Evolutionary conservation across 2,888 invertebrate genomes (phyloP).

Genomic region (Cenopis cana): DNA sequence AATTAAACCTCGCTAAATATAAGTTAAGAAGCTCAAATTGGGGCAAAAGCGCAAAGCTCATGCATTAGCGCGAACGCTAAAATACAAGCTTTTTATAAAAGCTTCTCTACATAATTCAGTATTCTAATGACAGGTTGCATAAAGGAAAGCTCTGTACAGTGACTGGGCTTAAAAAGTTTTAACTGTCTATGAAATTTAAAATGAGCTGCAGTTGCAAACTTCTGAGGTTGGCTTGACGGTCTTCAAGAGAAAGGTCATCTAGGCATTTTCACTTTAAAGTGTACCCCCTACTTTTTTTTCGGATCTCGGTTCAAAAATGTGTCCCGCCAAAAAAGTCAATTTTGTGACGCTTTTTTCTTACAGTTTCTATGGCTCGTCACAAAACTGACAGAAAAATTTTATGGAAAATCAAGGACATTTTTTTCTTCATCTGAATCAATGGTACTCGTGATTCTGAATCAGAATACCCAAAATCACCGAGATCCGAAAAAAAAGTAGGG

Average conservation of each 20-base stretch:
- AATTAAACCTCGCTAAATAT: neutral
- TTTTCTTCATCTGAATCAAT: too few species aligned
- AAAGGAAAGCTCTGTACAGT: constrained; percentile 25
- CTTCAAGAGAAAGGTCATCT: constrained; percentile 12
- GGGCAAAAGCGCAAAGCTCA: constrained; percentile 14
- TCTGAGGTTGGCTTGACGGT: neutral
- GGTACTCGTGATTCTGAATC: too few species aligned
- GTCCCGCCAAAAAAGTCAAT: too few species aligned
- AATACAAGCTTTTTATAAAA: constrained; percentile 15
- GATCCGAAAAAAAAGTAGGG: too few species aligned
- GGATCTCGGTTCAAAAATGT: too few species aligned
- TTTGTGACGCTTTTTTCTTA: too few species aligned
- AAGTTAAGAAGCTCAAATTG: constrained; percentile 3
- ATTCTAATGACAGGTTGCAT: constrained; percentile 32
- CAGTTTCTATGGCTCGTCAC: too few species aligned
- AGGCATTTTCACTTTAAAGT: too few species aligned
- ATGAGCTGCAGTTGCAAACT: constrained; percentile 18
- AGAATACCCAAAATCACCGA: too few species aligned
- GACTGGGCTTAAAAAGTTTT: constrained; percentile 19
- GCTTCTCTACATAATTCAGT: constrained; percentile 31
- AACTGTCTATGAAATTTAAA: constrained; percentile 27
- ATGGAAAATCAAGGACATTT: too few species aligned
- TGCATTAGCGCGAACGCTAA: constrained; percentile 22
- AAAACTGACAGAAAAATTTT: too few species aligned
- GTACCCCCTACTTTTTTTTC: too few species aligned